Evolutionary conservation across 2,888 invertebrate genomes (phyloP), one percentile per base, ranked within the genome.

Genomic region (Linnaemya tessellans): DNA sequence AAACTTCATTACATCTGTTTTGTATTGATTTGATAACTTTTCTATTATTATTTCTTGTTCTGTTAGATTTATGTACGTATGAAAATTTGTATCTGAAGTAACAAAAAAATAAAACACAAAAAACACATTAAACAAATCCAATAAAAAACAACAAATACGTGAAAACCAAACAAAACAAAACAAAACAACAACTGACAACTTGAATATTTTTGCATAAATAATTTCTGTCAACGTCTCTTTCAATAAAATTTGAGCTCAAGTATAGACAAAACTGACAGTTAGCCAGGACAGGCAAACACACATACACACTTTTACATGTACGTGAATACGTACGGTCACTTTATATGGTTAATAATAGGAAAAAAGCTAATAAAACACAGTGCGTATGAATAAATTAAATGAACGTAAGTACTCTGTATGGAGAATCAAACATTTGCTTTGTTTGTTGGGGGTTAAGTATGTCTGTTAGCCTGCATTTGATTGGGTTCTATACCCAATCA

Each of bases 181-280:
- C 60, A 56, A 30, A 30, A 30, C 30, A 30, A 30, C 60, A 56
- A 74, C 74, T 41, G 73, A 38, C 77, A 85, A 85, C 38, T 74
- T 73, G 38, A 83, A 78, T 78, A 62, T 58, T 79, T 85, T 82
- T 82, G 74, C 81, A 82, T 85, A 85, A 82, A 85, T 78, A 79
- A 78, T 81, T 84, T 68, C 78, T 84, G 78, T 81, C 84, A 84
- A 73, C 62, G 78, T 68, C 60, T 81, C 46, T 41, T 84, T 54
- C 62, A 73, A 68, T 81, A 77, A 81, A 54, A 70, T 56, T 46
- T 58, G 15, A 18, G 43, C 51, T 67, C 60, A 8, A 15, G 58
- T 64, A 71, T 58, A 77, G 70, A 70, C 62, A 25, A 35, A 79
- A 78, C 30, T 84, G 79, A 68, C 80, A 77, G 58, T 54, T 20